These are phyloP conservation scores for Odobenus rosmarus DNA, from an alignment of 2,113 vertebrate species.

Conservation along the genomic window DNA sequence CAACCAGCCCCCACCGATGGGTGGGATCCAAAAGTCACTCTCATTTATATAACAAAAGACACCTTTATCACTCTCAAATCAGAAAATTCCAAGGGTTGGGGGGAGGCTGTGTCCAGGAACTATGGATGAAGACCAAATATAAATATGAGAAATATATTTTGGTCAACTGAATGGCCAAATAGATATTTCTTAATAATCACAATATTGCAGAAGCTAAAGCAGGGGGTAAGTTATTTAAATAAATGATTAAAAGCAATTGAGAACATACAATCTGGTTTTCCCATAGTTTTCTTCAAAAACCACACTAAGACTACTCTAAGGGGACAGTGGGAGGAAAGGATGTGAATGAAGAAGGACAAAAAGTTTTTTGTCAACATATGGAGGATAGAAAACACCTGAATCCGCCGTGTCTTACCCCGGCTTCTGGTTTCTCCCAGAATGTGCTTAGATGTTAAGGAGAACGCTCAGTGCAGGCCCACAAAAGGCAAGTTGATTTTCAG, in stretches of 20 bases:
- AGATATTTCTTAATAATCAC: background rate
- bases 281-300: background rate
- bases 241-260: background rate
- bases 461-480: accelerated
- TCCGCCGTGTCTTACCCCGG: no score
- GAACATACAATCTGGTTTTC: background rate
- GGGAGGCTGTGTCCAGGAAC: background rate
- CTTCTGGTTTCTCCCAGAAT: background rate
- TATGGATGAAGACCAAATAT: background rate
- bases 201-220: background rate
- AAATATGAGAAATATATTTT: background rate
- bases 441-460: background rate
- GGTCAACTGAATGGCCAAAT: background rate
- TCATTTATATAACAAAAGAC: background rate
- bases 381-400: background rate
- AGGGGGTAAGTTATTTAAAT: background rate
- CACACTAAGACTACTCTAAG: background rate
- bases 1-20: background rate
- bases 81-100: background rate
- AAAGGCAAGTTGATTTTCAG: background rate
- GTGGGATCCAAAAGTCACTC: background rate
- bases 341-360: background rate
- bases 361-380: background rate
- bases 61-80: background rate
- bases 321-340: background rate